phyloP scores from a whole-genome alignment of 2,113 vertebrate species.

The Leucosticte australis region DNA sequence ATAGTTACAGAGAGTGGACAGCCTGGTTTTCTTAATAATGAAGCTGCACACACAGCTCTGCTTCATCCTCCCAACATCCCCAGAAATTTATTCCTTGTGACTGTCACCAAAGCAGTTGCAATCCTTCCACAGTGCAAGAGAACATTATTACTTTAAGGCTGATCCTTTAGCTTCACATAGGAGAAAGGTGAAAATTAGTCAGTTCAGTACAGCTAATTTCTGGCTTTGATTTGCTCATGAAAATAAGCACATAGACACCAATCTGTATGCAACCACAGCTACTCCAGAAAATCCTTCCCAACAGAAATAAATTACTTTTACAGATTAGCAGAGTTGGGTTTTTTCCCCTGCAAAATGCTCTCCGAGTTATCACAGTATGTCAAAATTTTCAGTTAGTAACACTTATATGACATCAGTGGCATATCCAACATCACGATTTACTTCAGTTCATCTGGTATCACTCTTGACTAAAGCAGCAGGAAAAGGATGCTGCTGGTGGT shows the following conservation, averaged over 20 bases:
- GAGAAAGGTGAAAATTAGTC: background rate
- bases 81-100: background rate
- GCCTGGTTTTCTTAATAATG: background rate
- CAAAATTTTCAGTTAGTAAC: background rate
- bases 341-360: background rate
- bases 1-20: background rate
- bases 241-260: background rate
- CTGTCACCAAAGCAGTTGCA: background rate
- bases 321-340: background rate
- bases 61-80: background rate
- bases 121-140: background rate
- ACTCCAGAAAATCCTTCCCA: background rate
- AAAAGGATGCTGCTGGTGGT: background rate
- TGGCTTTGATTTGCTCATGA: background rate
- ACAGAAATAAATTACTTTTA: background rate
- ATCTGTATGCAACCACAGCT: background rate
- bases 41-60: background rate
- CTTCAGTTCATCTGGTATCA: background rate
- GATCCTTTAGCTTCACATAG: background rate
- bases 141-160: background rate
- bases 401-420: background rate
- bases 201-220: background rate
- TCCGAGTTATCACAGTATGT: background rate
- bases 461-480: background rate
- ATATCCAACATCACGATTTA: background rate